Percentiles rank a stretch among this genome's conserved stretches.
These are phyloP conservation scores for Cheilosia vernalis DNA, from an alignment of 2,888 invertebrate species.

Conservation along the genomic window DNA sequence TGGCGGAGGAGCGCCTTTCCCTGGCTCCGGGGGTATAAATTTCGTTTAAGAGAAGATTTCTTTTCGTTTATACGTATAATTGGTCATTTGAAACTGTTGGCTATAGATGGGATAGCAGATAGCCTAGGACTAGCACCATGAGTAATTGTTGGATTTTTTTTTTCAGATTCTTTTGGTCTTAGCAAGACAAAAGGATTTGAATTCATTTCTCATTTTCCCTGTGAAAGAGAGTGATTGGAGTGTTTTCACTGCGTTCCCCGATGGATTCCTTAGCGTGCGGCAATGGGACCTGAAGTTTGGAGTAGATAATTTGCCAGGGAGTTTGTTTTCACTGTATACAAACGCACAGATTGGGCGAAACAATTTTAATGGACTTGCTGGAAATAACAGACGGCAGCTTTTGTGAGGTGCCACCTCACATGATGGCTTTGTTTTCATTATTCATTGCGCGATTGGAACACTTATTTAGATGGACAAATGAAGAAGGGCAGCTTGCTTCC, in stretches of 20 bases:
- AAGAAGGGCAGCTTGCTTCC: too few species aligned
- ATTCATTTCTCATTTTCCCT: slow-evolving; percentile 64
- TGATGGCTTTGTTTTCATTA: too few species aligned
- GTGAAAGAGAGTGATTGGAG: slow-evolving; percentile 32
- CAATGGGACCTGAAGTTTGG: background rate
- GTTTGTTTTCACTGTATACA: background rate
- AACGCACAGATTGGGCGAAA: background rate
- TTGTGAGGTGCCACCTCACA: too few species aligned
- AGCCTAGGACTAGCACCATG: slow-evolving; percentile 44
- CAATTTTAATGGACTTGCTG: background rate
- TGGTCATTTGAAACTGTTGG: slow-evolving; percentile 73
- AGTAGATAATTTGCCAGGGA: background rate
- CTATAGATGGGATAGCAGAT: slow-evolving; percentile 44
- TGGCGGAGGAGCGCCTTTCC: slow-evolving; percentile 18
- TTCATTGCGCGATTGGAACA: too few species aligned
- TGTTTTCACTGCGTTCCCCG: slow-evolving; percentile 23
- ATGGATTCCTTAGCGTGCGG: slow-evolving; percentile 13
- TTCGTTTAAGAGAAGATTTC: slow-evolving; percentile 68
- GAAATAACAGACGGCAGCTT: background rate
- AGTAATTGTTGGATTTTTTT: slow-evolving; percentile 65
- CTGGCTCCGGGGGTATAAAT: slow-evolving; percentile 63
- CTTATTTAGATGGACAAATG: too few species aligned
- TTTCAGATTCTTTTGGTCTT: background rate
- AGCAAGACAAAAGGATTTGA: slow-evolving; percentile 62
- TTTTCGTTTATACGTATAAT: slow-evolving; percentile 70